phyloP scores from a whole-genome alignment of 2,797 vertebrate genomes.

The Denticeps clupeoides region DNA sequence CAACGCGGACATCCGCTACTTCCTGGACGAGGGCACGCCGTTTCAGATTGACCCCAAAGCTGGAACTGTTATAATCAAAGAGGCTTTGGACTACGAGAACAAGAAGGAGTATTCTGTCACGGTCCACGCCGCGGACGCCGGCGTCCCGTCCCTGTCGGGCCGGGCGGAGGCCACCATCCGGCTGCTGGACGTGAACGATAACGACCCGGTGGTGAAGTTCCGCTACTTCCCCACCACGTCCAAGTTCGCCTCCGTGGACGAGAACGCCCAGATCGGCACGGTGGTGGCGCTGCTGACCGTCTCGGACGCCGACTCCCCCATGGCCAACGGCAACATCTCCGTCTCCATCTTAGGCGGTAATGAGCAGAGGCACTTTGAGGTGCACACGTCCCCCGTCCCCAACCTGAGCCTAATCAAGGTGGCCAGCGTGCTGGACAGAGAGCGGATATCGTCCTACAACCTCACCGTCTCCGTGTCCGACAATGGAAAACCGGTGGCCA shows the following conservation, averaged over 20 bases:
- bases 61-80: conserved; percentile 81
- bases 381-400: conserved; percentile 89
- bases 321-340: conserved; percentile 90
- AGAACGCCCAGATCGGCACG: conserved; percentile 87
- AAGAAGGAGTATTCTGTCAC: conserved; percentile 83
- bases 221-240: conserved; percentile 91
- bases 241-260: conserved; percentile 90
- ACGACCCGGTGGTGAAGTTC: conserved; percentile 91
- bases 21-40: conserved; percentile 76
- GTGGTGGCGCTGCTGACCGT: conserved; percentile 92
- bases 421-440: conserved; percentile 84
- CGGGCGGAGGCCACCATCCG: conserved; percentile 80
- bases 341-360: conserved; percentile 92
- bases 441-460: conserved; percentile 93
- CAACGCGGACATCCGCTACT: conserved; percentile 84
- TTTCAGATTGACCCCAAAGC: conserved; percentile 89
- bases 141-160: conserved; percentile 76
- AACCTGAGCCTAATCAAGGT: conserved; percentile 96
- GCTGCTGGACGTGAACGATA: conserved; percentile 89
- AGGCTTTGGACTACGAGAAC: conserved; percentile 78
- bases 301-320: conserved; percentile 82
- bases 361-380: conserved; percentile 92
- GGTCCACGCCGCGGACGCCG: conserved; percentile 78
- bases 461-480: conserved; percentile 89
- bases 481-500: conserved; percentile 62